Evolutionary conservation across 1,140 invertebrate genomes (phyloP), one percentile per base, ranked within the genome.

Genomic region (Pseudoatta argentina): DNA sequence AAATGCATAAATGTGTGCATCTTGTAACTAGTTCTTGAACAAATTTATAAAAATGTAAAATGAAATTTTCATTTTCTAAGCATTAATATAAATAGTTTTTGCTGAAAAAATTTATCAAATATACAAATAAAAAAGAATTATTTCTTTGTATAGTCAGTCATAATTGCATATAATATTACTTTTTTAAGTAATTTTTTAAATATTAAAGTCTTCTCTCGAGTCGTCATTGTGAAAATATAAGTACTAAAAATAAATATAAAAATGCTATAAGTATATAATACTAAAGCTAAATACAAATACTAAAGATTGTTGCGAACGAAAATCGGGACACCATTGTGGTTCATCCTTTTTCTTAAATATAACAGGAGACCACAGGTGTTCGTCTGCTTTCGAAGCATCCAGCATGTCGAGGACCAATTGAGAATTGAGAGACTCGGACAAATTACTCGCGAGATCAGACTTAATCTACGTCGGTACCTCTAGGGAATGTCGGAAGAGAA

Each of bases 401-500:
- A 88, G 82, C 86, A 89, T 85, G 89, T 91, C 88, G 86, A 88
- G 69, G 59, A 51, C 51, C 63, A 10, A 16, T 30, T 48, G 39
- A 75, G 63, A 86, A 86, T 86, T 73, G 78, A 63, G 61, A 59
- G 39, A 66, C 34, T 79, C 53, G 78, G 48, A 83, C 69, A 83
- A 83, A 83, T 83, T 83, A 89, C 66, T 89, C 71, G 87, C 87
- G 78, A 90, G 88, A 86, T 85, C 87, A 87, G 89, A 92, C 92
- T 93, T 92, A 92, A 93, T 93, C 92, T 91, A 93, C 88, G 78
- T 86, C 61, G 82, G 86, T 87, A 88, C 85, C 94, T 94, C 93
- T 27, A 88, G 93, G 93, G 94, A 91, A 92, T 89, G 30, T 78
- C 73, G 88, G 83, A 89, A 92, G 92, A 93, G 90, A 94, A 94